Evolutionary conservation across 2,113 vertebrate species (phyloP).

Genomic region (Equus quagga): DNA sequence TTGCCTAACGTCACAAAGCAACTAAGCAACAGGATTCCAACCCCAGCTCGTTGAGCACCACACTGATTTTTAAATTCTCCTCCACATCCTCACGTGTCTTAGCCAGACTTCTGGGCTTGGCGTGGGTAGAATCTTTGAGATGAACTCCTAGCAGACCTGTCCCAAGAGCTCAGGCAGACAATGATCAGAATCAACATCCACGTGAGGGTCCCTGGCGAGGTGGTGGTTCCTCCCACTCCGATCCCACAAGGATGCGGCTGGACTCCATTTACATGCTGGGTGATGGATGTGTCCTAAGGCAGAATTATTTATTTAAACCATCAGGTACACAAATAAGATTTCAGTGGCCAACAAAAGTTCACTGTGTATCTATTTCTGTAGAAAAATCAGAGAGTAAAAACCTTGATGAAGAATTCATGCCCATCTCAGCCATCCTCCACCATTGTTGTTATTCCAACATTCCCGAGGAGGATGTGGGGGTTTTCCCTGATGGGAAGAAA

Average conservation of each 20-base stretch:
- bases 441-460: not conserved
- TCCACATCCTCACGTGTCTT: not conserved
- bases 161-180: not conserved
- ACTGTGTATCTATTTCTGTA: not conserved
- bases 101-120: not conserved
- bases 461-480: not conserved
- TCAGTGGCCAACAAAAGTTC: not conserved
- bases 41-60: not conserved
- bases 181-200: not conserved
- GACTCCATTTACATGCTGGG: not conserved
- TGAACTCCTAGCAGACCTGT: not conserved
- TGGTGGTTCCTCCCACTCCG: not conserved
- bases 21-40: not conserved
- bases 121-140: not conserved
- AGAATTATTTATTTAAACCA: conserved; percentile 52
- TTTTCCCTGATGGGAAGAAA: not conserved
- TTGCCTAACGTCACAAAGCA: not conserved
- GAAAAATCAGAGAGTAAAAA: conserved; percentile 13
- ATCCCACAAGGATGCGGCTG: not conserved
- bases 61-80: not conserved
- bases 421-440: not conserved
- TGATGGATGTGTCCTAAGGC: not conserved
- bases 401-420: not conserved
- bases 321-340: not conserved
- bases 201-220: not conserved